A percentile compares a stretch with the other conserved stretches of the same genome.
Evolutionary conservation across 2,888 invertebrate genomes (phyloP).

Genomic region (Anthophora plumipes): DNA sequence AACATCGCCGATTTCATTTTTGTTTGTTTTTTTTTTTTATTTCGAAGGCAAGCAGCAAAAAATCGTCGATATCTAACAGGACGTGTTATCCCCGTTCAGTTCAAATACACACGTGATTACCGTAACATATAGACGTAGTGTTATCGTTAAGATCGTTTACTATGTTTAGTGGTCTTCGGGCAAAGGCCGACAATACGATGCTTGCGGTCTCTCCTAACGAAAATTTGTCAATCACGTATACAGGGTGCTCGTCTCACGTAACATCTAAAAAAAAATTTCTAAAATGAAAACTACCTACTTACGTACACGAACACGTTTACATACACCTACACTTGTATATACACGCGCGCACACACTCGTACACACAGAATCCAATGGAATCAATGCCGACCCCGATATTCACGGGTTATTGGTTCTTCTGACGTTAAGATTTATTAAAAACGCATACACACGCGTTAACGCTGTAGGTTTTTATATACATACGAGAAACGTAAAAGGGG

Average conservation of each 20-base stretch:
- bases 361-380: slow-evolving; percentile 39
- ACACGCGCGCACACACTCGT: background rate
- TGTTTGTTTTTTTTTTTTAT: background rate
- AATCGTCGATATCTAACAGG: slow-evolving; percentile 19
- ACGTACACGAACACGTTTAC: slow-evolving; percentile 29
- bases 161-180: slow-evolving; percentile 23
- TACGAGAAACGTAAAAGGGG: slow-evolving; percentile 70
- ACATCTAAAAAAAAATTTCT: slow-evolving; percentile 60
- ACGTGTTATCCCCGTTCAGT: slow-evolving; percentile 14
- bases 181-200: slow-evolving; percentile 34
- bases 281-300: slow-evolving; percentile 33
- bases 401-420: slow-evolving; percentile 70
- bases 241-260: slow-evolving; percentile 74
- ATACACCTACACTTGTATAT: slow-evolving; percentile 5
- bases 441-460: slow-evolving; percentile 61
- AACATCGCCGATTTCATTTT: slow-evolving; percentile 3
- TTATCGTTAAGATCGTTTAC: slow-evolving; percentile 30
- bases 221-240: slow-evolving; percentile 72
- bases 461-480: slow-evolving; percentile 77
- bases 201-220: slow-evolving; percentile 62
- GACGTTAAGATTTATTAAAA: slow-evolving; percentile 41
- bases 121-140: slow-evolving; percentile 15
- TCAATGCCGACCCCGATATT: slow-evolving; percentile 66
- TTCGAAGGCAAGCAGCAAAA: background rate
- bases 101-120: slow-evolving; percentile 39